Percentiles rank a stretch among this genome's conserved stretches.
These are phyloP conservation scores for Melieria crassipennis DNA, from an alignment of 2,888 invertebrate genomes.

Conservation along the genomic window DNA sequence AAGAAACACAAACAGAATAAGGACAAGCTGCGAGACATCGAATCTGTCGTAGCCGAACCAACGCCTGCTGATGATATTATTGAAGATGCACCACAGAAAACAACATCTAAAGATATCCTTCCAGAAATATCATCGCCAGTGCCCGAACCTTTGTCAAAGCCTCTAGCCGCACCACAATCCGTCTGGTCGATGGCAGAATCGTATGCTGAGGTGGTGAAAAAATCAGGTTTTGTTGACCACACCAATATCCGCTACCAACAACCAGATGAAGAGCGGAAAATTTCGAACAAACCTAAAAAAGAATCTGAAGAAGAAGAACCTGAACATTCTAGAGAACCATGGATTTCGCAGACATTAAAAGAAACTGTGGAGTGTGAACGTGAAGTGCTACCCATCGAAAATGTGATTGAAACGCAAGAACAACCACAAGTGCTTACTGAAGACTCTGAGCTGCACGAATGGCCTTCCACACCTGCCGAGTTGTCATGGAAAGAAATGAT, in stretches of 20 bases:
- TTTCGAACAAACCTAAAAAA: not conserved
- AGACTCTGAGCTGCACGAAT: constrained; percentile 47
- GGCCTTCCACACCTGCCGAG: constrained; percentile 37
- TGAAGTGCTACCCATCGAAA: not conserved
- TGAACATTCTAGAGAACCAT: not conserved
- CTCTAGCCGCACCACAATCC: constrained; percentile 42
- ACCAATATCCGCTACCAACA: constrained; percentile 50
- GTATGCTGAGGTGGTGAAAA: constrained; percentile 61
- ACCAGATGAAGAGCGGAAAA: not conserved
- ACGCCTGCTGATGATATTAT: not conserved
- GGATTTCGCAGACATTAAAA: not conserved
- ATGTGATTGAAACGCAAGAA: not conserved
- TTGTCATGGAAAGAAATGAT: constrained; percentile 55
- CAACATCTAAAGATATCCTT: not conserved
- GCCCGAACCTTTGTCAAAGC: constrained; percentile 15
- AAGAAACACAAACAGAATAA: constrained; percentile 19
- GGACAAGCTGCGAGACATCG: constrained; percentile 1
- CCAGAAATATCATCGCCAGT: constrained; percentile 5
- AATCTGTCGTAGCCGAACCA: not conserved
- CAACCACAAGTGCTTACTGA: constrained; percentile 27
- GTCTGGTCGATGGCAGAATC: constrained; percentile 60
- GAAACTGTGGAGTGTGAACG: not conserved
- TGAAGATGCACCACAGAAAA: not conserved
- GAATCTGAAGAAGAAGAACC: not conserved
- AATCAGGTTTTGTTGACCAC: constrained; percentile 52